Percentiles rank a stretch among this genome's conserved stretches.
These are phyloP conservation scores for Syrphus vitripennis DNA, from an alignment of 2,888 invertebrate genomes.

Conservation along the genomic window DNA sequence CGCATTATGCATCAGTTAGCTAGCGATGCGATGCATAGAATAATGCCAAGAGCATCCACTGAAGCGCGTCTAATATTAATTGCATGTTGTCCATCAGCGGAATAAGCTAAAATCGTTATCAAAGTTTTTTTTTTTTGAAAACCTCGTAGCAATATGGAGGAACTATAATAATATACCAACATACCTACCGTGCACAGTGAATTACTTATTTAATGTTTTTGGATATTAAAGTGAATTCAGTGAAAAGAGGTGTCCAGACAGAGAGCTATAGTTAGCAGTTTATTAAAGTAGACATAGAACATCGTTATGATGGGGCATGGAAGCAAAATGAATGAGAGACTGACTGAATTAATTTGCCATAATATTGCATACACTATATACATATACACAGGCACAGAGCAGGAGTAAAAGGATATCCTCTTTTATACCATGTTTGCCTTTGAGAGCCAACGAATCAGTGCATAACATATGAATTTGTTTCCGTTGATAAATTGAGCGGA, in stretches of 20 bases:
- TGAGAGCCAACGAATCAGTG: constrained; percentile 24
- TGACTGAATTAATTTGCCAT: constrained; percentile 42
- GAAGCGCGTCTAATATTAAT: constrained; percentile 59
- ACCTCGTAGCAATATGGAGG: neutral
- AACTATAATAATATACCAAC: neutral
- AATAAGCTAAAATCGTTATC: constrained; percentile 53
- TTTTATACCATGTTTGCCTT: neutral
- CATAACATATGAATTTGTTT: constrained; percentile 42
- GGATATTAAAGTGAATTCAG: neutral
- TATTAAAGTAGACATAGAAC: neutral
- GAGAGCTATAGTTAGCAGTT: neutral
- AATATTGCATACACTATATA: neutral
- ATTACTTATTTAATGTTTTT: constrained; percentile 38
- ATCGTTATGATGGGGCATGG: constrained; percentile 25
- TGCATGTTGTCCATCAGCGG: constrained; percentile 48
- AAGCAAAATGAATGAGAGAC: constrained; percentile 9
- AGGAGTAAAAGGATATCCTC: constrained; percentile 48
- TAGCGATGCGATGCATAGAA: constrained; percentile 8
- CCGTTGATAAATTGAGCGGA: constrained; percentile 60
- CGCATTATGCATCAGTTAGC: neutral
- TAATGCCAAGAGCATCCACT: constrained; percentile 23
- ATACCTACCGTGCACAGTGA: neutral
- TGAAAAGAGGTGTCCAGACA: neutral
- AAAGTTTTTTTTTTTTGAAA: constrained; percentile 43
- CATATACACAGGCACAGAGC: neutral